Percentiles rank a stretch among this genome's conserved stretches.
phyloP scores from a whole-genome alignment of 1,140 invertebrate species.

The Archegozetes longisetosus region DNA sequence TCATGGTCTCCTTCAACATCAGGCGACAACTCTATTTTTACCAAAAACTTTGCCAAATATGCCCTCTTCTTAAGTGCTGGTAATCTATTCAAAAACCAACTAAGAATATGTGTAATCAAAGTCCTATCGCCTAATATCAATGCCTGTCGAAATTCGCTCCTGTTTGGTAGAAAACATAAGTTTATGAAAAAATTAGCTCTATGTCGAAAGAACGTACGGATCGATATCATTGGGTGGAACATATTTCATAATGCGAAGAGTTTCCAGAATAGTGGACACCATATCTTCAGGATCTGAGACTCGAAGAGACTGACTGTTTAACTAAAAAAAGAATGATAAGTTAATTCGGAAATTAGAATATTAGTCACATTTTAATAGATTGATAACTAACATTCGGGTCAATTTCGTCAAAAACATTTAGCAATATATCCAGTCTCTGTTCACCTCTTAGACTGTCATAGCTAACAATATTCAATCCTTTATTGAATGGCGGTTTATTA shows the following conservation, averaged over 20 bases:
- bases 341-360: too few species aligned
- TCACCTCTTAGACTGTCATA: slow-evolving; percentile 61
- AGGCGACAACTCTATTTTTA: slow-evolving; percentile 60
- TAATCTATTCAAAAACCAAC: slow-evolving; percentile 55
- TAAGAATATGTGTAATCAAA: slow-evolving; percentile 55
- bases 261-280: slow-evolving; percentile 28
- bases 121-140: slow-evolving; percentile 53
- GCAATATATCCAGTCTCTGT: slow-evolving; percentile 53
- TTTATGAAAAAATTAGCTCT: slow-evolving; percentile 1
- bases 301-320: slow-evolving; percentile 30
- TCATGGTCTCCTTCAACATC: slow-evolving; percentile 61
- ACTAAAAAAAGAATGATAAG: slow-evolving; percentile 2
- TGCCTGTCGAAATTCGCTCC: slow-evolving; percentile 43
- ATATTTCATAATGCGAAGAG: slow-evolving; percentile 48
- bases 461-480: slow-evolving; percentile 63
- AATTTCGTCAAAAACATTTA: slow-evolving; percentile 47
- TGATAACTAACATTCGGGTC: slow-evolving; percentile 36
- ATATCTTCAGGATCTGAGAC: slow-evolving; percentile 39
- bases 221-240: slow-evolving; percentile 35
- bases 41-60: slow-evolving; percentile 55
- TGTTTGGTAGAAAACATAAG: slow-evolving; percentile 16
- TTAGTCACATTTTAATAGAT: too few species aligned
- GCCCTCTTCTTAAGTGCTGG: slow-evolving; percentile 58
- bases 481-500: slow-evolving; percentile 52
- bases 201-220: slow-evolving; percentile 21